phyloP scores from a whole-genome alignment of 2,888 invertebrate species.

The Sphecodes monilicornis region DNA sequence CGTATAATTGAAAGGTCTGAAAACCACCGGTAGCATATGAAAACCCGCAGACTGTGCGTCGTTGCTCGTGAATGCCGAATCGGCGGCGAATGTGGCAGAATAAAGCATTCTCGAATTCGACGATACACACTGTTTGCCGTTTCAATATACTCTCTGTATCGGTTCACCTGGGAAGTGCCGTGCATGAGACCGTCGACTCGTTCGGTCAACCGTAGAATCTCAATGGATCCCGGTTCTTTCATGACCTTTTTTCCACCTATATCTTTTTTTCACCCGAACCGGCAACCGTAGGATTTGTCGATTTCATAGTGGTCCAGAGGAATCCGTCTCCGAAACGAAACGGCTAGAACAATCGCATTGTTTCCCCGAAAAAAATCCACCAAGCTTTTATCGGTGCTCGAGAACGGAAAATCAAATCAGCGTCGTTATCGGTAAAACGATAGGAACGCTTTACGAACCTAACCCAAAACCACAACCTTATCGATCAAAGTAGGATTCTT shows the following conservation, averaged over 20 bases:
- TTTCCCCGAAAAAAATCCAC: background rate
- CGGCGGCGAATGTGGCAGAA: slow-evolving; percentile 33
- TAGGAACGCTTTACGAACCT: background rate
- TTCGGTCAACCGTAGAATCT: slow-evolving; percentile 6
- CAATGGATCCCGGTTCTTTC: slow-evolving; percentile 15
- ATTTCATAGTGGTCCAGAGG: background rate
- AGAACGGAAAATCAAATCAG: background rate
- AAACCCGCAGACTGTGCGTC: slow-evolving; percentile 27
- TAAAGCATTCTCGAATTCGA: slow-evolving; percentile 43
- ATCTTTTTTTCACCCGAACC: background rate
- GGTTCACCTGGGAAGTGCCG: slow-evolving; percentile 25
- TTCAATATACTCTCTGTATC: slow-evolving; percentile 42
- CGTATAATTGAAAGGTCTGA: slow-evolving; percentile 39
- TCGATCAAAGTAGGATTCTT: too few species aligned
- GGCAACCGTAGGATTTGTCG: background rate
- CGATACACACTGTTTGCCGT: slow-evolving; percentile 54
- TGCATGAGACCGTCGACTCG: slow-evolving; percentile 13
- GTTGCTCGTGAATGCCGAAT: slow-evolving; percentile 33
- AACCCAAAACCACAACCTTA: too few species aligned
- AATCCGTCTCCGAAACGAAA: background rate
- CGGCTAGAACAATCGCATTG: background rate
- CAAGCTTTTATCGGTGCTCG: background rate
- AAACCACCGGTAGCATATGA: slow-evolving; percentile 28
- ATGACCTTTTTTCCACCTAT: background rate
- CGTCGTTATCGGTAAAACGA: background rate